phyloP scores from a whole-genome alignment of 2,797 vertebrate genomes.

The Tauraco hartlaubi region DNA sequence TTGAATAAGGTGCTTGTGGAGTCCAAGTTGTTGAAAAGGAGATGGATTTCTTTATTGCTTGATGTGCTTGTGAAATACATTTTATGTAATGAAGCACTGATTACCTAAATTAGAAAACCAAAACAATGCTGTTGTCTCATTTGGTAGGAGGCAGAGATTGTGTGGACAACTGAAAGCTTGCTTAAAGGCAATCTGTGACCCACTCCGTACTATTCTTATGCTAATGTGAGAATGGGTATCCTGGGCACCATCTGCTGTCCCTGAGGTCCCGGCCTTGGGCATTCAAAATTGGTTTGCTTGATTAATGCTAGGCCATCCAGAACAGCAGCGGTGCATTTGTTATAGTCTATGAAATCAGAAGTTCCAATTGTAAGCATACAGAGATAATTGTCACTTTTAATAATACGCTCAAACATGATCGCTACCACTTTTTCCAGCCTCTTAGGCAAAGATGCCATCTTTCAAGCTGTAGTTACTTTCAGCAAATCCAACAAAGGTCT shows the following conservation, averaged over 20 bases:
- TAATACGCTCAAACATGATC: conserved; percentile 46
- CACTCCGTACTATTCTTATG: conserved; percentile 63
- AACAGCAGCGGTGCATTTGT: conserved; percentile 72
- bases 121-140: conserved; percentile 27
- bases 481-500: conserved; percentile 6
- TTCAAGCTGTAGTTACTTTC: conserved; percentile 57
- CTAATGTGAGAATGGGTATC: conserved; percentile 72
- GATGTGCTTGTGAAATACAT: not conserved
- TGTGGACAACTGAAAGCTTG: conserved; percentile 56
- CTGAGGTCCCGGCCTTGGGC: conserved; percentile 63
- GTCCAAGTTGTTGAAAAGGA: not conserved
- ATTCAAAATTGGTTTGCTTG: conserved; percentile 76
- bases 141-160: conserved; percentile 22
- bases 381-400: conserved; percentile 74
- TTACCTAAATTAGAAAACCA: conserved; percentile 46
- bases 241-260: conserved; percentile 81
- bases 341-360: conserved; percentile 67
- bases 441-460: conserved; percentile 64
- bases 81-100: conserved; percentile 24
- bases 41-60: not conserved
- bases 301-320: conserved; percentile 75
- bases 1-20: not conserved
- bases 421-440: conserved; percentile 58
- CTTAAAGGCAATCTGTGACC: conserved; percentile 68
- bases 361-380: conserved; percentile 52